Percentiles rank a stretch among this genome's conserved stretches.
Evolutionary conservation across 2,113 vertebrate genomes (phyloP).

Genomic region (Columbina picui): DNA sequence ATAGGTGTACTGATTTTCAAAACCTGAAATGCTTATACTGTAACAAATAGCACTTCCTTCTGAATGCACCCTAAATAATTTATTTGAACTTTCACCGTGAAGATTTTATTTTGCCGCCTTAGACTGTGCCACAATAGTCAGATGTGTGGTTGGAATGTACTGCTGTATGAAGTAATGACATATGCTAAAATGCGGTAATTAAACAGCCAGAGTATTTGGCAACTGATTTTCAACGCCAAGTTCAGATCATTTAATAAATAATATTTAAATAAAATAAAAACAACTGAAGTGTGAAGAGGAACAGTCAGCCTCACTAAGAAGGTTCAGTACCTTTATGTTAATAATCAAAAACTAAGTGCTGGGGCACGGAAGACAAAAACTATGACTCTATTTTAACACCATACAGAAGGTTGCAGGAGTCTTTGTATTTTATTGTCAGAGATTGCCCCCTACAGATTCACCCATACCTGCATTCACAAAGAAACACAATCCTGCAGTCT

Average conservation of each 20-base stretch:
- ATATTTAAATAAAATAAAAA: neutral
- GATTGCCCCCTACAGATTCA: constrained; percentile 76
- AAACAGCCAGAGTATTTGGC: neutral
- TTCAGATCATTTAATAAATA: neutral
- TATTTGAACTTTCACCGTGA: neutral
- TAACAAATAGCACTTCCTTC: neutral
- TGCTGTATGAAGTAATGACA: neutral
- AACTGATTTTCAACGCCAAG: neutral
- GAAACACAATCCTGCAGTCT: neutral
- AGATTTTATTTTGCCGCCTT: neutral
- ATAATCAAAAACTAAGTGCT: neutral
- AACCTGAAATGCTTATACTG: neutral
- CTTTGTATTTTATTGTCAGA: constrained; percentile 58
- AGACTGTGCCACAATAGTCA: neutral
- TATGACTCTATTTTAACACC: neutral
- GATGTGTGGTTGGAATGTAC: neutral
- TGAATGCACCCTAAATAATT: neutral
- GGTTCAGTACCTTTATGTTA: neutral
- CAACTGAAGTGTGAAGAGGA: neutral
- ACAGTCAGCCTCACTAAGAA: neutral
- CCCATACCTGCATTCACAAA: constrained; percentile 1
- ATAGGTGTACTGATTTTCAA: neutral
- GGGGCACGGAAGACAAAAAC: neutral
- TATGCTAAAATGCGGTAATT: neutral
- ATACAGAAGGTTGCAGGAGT: neutral